Percentiles rank a stretch among this genome's conserved stretches.
Evolutionary conservation across 2,797 vertebrate species (phyloP).

Genomic region (Anomalospiza imberbis): DNA sequence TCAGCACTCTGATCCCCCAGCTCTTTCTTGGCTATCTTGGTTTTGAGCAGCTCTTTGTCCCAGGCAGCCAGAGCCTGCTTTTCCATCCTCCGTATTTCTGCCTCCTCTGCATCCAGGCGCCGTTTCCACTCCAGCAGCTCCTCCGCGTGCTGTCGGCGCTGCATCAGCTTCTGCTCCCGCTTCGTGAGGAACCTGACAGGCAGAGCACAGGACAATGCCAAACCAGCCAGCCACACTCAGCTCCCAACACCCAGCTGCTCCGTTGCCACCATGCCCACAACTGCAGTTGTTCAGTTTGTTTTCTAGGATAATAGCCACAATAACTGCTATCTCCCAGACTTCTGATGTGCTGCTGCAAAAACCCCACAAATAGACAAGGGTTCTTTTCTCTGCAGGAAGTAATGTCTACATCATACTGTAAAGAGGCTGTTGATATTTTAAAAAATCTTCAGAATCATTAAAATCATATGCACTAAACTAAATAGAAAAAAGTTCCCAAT

Average conservation of each 20-base stretch:
- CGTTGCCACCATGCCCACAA: neutral
- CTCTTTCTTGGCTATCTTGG: slow-evolving; percentile 73
- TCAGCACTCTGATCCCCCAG: slow-evolving; percentile 70
- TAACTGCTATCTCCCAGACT: neutral
- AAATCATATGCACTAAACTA: neutral
- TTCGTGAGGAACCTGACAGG: slow-evolving; percentile 90
- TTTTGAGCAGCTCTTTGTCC: slow-evolving; percentile 78
- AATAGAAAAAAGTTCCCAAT: neutral
- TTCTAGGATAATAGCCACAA: neutral
- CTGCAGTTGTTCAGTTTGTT: neutral
- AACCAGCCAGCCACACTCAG: neutral
- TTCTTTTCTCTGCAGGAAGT: neutral
- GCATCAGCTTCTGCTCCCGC: slow-evolving; percentile 93
- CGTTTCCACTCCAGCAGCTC: slow-evolving; percentile 93
- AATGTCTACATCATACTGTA: neutral
- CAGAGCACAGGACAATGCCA: slow-evolving; percentile 22
- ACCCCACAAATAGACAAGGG: neutral
- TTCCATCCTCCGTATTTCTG: slow-evolving; percentile 89
- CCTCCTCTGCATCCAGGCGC: slow-evolving; percentile 90
- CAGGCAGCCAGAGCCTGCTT: slow-evolving; percentile 89
- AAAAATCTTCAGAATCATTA: neutral
- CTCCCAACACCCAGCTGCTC: neutral
- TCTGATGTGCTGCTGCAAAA: slow-evolving; percentile 5
- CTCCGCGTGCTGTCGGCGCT: slow-evolving; percentile 89
- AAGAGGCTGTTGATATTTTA: neutral